Conservation (phyloP, 2,888 invertebrate genomes). For the Autographa gamma region DNA sequence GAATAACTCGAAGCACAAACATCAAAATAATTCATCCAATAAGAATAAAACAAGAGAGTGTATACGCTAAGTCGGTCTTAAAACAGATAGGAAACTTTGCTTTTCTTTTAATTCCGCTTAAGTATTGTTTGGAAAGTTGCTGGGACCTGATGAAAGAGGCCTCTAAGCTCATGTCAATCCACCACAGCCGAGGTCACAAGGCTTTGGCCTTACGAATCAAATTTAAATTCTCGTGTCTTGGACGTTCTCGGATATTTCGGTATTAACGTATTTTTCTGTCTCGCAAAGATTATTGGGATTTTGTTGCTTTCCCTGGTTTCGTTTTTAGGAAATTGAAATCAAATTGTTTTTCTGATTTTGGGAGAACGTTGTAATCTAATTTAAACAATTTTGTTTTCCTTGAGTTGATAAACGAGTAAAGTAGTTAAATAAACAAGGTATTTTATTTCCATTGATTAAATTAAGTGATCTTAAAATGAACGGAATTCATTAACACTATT, state of each 20-base stretch:
- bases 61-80: slow-evolving; percentile 54
- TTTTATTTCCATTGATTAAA: too few species aligned
- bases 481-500: too few species aligned
- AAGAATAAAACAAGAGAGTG: slow-evolving; percentile 57
- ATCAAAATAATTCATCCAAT: slow-evolving; percentile 58
- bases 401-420: too few species aligned
- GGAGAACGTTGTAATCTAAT: slow-evolving; percentile 21
- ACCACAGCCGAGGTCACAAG: slow-evolving; percentile 56
- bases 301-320: slow-evolving; percentile 19
- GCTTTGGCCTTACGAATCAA: slow-evolving; percentile 56
- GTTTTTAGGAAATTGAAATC: slow-evolving; percentile 23
- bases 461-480: too few species aligned
- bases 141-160: slow-evolving; percentile 55
- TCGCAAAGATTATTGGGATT: slow-evolving; percentile 37
- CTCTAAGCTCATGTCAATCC: slow-evolving; percentile 65
- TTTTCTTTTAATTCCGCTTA: slow-evolving; percentile 68
- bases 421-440: too few species aligned
- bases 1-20: slow-evolving; percentile 38
- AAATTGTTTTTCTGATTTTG: slow-evolving; percentile 27
- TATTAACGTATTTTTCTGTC: slow-evolving; percentile 35
- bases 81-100: slow-evolving; percentile 63
- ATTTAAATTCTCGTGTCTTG: slow-evolving; percentile 54
- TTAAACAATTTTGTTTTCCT: slow-evolving; percentile 18
- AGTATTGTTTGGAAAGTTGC: slow-evolving; percentile 67
- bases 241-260: slow-evolving; percentile 43